Evolutionary conservation across 2,113 vertebrate genomes (phyloP).

Genomic region (Lampris incognitus): DNA sequence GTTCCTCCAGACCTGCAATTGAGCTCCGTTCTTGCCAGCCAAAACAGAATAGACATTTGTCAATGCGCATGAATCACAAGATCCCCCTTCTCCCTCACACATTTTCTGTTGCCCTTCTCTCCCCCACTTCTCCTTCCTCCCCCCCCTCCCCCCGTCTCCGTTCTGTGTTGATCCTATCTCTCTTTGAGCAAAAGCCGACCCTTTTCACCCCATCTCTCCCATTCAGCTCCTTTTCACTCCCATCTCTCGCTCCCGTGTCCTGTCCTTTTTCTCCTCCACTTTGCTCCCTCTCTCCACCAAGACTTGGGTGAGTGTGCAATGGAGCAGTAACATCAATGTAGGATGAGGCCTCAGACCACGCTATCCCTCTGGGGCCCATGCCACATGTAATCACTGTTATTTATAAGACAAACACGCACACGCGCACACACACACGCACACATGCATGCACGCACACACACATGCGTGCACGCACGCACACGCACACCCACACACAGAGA

Average conservation of each 20-base stretch:
- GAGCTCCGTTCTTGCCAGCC: constrained; percentile 90
- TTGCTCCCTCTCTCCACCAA: constrained; percentile 25
- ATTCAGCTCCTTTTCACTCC: constrained; percentile 11
- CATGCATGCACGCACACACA: constrained; percentile 30
- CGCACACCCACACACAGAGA: constrained; percentile 3
- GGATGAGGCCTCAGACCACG: constrained; percentile 74
- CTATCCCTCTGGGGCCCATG: constrained; percentile 82
- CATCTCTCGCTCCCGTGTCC: constrained; percentile 12
- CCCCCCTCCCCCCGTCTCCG: neutral
- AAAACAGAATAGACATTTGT: constrained; percentile 93
- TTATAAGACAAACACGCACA: constrained; percentile 81
- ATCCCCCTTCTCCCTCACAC: constrained; percentile 17
- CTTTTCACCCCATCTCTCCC: constrained; percentile 28
- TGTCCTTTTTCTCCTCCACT: neutral
- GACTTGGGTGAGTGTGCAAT: constrained; percentile 77
- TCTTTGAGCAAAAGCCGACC: constrained; percentile 27
- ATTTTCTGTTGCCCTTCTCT: constrained; percentile 30
- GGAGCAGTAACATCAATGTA: constrained; percentile 69
- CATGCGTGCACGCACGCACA: constrained; percentile 33
- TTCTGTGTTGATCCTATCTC: constrained; percentile 28
- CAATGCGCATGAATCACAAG: constrained; percentile 77
- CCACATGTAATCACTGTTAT: constrained; percentile 90
- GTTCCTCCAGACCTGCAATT: constrained; percentile 88
- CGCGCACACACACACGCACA: constrained; percentile 50
- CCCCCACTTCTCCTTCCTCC: constrained; percentile 15